Conservation (phyloP, 2,888 invertebrate species). For the Cosmia trapezina region DNA sequence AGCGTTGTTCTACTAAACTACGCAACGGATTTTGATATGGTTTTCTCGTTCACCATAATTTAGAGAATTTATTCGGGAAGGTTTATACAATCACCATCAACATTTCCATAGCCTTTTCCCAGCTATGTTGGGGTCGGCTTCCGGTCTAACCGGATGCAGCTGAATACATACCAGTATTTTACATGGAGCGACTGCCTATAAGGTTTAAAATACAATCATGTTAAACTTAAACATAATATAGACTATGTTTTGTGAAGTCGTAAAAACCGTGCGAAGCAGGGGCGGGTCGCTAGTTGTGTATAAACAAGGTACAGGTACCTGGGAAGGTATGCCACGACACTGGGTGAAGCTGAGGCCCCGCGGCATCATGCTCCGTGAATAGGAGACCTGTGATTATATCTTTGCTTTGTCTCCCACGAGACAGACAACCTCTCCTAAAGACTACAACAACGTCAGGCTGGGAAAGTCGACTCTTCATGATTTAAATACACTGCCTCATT, state of each 20-base stretch:
- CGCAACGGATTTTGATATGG: not conserved
- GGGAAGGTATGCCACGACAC: slow-evolving; percentile 36
- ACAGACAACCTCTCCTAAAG: slow-evolving; percentile 24
- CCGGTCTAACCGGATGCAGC: too few species aligned
- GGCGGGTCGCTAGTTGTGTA: not conserved
- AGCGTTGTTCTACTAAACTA: not conserved
- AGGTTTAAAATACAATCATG: too few species aligned
- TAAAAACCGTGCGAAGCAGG: not conserved
- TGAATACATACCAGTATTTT: too few species aligned
- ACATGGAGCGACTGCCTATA: too few species aligned
- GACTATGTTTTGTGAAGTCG: not conserved
- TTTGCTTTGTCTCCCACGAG: slow-evolving; percentile 46
- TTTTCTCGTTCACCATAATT: not conserved
- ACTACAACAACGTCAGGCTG: slow-evolving; percentile 5
- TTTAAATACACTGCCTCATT: not conserved
- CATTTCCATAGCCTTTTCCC: too few species aligned
- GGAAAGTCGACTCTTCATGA: slow-evolving; percentile 2
- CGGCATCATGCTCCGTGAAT: slow-evolving; percentile 45
- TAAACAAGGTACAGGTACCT: slow-evolving; percentile 22
- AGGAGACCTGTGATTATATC: slow-evolving; percentile 54
- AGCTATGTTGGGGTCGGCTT: too few species aligned
- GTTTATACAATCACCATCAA: too few species aligned
- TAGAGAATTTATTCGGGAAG: not conserved
- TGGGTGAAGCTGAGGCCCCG: slow-evolving; percentile 43
- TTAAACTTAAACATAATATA: not conserved